Evolutionary conservation across 2,888 invertebrate species (phyloP), one percentile per base, ranked within the genome.

Genomic region (Sclerodermus sp.): DNA sequence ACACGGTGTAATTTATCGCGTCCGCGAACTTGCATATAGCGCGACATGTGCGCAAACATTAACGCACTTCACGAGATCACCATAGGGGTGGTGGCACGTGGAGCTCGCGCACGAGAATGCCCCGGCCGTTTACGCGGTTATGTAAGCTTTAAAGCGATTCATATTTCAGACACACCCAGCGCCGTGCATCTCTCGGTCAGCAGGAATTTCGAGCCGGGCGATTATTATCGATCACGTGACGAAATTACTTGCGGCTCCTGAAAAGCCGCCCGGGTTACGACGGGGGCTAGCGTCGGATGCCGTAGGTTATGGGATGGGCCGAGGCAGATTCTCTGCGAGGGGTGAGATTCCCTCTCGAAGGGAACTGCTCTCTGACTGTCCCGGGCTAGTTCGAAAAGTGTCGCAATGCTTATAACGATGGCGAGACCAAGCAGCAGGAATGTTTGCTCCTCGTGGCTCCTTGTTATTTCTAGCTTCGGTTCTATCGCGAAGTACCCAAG

Each of bases 321-420:
- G 23, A 23, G 4, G 23, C 8, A 8, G 23, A 23, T 23, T 5
- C 8, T 5, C 4, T 5, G 23, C 23, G 23, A 23, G 8, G 8
- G 23, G 23, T 3, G 8, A 5, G 23, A 23, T 23, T 23, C n/a
- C n/a, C n/a, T n/a, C n/a, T n/a, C n/a, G n/a, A n/a, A 23, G 23
- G 23, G 47, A 23, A 50, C 38, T 30, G 40, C 40, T 47, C 45
- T 42, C 53, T 37, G 39, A 46, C 46, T 53, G 42, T 57, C 47
- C 42, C 48, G 34, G 49, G n/a, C 16, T 42, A 36, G 42, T 43
- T 38, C 49, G 56, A 58, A 48, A 53, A 53, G 52, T 62, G 63
- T 65, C 65, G 64, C 72, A 71, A 68, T 57, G 61, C 61, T 66
- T 69, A 67, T 72, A 73, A 72, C 67, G 71, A 74, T 56, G 51